These are phyloP conservation scores for Andrena camellia DNA, from an alignment of 2,888 invertebrate species.

Conservation along the genomic window DNA sequence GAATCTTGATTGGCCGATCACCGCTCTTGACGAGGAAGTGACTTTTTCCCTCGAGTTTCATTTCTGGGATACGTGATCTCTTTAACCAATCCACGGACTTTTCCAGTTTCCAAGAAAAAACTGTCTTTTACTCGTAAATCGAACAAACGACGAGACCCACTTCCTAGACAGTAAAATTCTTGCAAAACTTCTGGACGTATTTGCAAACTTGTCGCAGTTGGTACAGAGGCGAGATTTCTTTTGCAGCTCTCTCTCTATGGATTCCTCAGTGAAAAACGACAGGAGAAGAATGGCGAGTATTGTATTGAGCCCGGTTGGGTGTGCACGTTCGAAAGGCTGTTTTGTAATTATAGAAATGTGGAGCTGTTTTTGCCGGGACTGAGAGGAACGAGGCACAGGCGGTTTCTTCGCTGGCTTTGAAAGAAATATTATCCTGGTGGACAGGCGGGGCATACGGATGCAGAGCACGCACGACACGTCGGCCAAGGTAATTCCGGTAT, in stretches of 20 bases:
- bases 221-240: not conserved
- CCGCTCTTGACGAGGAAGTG: not conserved
- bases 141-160: not conserved
- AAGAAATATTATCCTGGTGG: slow-evolving; percentile 34
- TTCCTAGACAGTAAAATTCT: slow-evolving; percentile 27
- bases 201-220: not conserved
- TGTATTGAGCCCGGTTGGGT: not conserved
- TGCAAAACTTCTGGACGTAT: slow-evolving; percentile 13
- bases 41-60: not conserved
- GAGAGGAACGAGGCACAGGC: not conserved
- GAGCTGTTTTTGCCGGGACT: slow-evolving; percentile 11
- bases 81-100: not conserved
- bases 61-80: not conserved
- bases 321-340: not conserved
- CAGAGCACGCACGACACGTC: slow-evolving; percentile 56
- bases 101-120: not conserved
- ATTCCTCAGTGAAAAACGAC: slow-evolving; percentile 12
- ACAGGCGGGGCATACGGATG: slow-evolving; percentile 36
- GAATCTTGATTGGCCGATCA: slow-evolving; percentile 16
- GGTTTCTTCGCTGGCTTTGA: not conserved
- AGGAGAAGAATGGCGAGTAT: slow-evolving; percentile 13
- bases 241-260: not conserved
- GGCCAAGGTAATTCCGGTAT: slow-evolving; percentile 52
- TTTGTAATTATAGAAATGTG: slow-evolving; percentile 27
- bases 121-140: slow-evolving; percentile 15